Percentiles rank a stretch among this genome's conserved stretches.
phyloP scores from a whole-genome alignment of 2,113 vertebrate species.

The Casuarius casuarius region DNA sequence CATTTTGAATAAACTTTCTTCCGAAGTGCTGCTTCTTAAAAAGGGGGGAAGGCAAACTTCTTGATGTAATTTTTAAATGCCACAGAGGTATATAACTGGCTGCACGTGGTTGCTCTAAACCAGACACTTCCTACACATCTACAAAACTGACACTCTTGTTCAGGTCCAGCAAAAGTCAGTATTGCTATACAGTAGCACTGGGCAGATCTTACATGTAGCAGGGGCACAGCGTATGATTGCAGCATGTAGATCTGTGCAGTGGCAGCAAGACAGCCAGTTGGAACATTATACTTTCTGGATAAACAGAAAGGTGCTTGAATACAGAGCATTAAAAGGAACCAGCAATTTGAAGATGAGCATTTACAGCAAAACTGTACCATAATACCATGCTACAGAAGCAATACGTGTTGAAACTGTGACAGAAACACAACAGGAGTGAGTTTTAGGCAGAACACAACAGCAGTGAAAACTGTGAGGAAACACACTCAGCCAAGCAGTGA shows the following conservation, averaged over 20 bases:
- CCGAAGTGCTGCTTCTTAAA: background rate
- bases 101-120: background rate
- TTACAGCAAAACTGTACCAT: background rate
- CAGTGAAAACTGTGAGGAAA: background rate
- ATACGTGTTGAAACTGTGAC: background rate
- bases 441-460: background rate
- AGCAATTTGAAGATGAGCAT: background rate
- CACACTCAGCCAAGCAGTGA: background rate
- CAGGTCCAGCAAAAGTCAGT: background rate
- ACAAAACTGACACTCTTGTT: background rate
- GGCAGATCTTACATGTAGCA: background rate
- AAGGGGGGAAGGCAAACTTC: background rate
- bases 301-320: background rate
- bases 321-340: background rate
- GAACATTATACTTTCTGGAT: background rate
- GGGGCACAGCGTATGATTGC: background rate
- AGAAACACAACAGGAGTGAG: background rate
- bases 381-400: fast-evolving
- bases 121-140: background rate
- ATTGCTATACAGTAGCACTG: background rate
- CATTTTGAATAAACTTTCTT: background rate
- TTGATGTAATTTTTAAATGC: background rate
- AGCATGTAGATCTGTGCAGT: background rate
- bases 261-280: background rate
- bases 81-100: background rate